Conservation (phyloP, 2,888 invertebrate genomes). For the Zhuqinia jingwanae region DNA sequence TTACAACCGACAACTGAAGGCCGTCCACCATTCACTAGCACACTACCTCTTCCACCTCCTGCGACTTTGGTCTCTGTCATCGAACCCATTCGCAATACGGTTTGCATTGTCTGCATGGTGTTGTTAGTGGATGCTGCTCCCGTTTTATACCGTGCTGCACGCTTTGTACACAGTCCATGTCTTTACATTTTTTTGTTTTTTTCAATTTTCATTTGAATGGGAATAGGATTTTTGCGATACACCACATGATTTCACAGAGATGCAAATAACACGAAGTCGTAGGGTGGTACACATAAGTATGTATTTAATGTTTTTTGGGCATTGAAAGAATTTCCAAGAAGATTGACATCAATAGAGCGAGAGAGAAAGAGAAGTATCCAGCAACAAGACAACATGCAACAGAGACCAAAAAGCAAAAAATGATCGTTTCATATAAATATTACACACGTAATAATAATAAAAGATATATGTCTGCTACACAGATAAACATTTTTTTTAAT, state of each 20-base stretch:
- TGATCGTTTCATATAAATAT: constrained; percentile 31
- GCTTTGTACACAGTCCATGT: constrained; percentile 79
- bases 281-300: constrained; percentile 20
- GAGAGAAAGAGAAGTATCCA: constrained; percentile 40
- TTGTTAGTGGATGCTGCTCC: constrained; percentile 81
- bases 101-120: constrained; percentile 79
- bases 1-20: constrained; percentile 21
- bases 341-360: constrained; percentile 53
- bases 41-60: constrained; percentile 63
- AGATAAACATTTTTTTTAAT: background rate
- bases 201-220: background rate
- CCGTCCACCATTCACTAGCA: constrained; percentile 59
- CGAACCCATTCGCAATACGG: constrained; percentile 77
- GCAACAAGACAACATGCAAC: constrained; percentile 62
- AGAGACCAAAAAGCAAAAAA: constrained; percentile 59
- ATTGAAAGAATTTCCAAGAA: constrained; percentile 60
- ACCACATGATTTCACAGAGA: constrained; percentile 38
- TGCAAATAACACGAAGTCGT: constrained; percentile 30
- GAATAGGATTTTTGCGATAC: constrained; percentile 4
- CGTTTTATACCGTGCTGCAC: constrained; percentile 80
- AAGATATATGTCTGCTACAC: background rate
- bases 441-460: background rate
- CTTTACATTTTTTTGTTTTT: constrained; percentile 61
- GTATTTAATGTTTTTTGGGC: constrained; percentile 19
- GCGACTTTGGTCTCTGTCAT: constrained; percentile 75